These are phyloP conservation scores for Arrhamphus sclerolepis DNA, from an alignment of 2,797 vertebrate genomes.

Conservation along the genomic window DNA sequence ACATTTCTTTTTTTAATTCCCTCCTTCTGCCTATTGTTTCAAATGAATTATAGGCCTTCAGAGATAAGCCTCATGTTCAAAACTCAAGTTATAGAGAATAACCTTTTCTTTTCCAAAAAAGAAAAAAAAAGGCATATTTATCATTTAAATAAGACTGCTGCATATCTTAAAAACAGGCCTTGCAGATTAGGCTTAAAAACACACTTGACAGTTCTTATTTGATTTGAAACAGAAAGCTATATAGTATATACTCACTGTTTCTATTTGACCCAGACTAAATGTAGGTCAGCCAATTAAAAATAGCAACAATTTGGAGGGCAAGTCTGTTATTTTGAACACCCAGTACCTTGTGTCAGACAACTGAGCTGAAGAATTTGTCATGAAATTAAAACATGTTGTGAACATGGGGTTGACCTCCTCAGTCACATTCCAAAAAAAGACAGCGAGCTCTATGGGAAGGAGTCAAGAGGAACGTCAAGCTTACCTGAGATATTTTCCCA, in stretches of 20 bases:
- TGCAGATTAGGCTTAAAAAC: slow-evolving; percentile 51
- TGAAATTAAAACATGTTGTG: slow-evolving; percentile 38
- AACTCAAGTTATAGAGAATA: slow-evolving; percentile 61
- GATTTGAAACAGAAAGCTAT: slow-evolving; percentile 36
- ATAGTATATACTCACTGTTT: slow-evolving; percentile 39
- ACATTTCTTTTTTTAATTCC: slow-evolving; percentile 53
- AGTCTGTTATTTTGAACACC: slow-evolving; percentile 52
- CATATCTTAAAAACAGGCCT: slow-evolving; percentile 45
- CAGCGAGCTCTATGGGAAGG: slow-evolving; percentile 14
- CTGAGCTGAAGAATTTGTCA: slow-evolving; percentile 40
- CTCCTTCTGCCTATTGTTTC: slow-evolving; percentile 58
- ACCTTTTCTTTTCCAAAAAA: no score
- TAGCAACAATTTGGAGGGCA: slow-evolving; percentile 58
- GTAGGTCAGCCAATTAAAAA: slow-evolving; percentile 62
- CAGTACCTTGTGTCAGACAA: slow-evolving; percentile 30
- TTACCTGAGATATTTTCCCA: slow-evolving; percentile 67
- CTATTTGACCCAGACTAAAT: slow-evolving; percentile 62
- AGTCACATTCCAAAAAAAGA: slow-evolving; percentile 41
- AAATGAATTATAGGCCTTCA: slow-evolving; percentile 60
- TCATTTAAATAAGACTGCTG: slow-evolving; percentile 47
- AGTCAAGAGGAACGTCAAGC: slow-evolving; percentile 52
- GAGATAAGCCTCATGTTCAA: slow-evolving; percentile 57
- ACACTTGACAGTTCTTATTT: slow-evolving; percentile 34
- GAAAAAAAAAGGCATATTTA: slow-evolving; percentile 59
- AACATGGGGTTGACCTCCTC: slow-evolving; percentile 41